Evolutionary conservation across 2,797 vertebrate species (phyloP).

Genomic region (Oceanodroma leucorhoa): DNA sequence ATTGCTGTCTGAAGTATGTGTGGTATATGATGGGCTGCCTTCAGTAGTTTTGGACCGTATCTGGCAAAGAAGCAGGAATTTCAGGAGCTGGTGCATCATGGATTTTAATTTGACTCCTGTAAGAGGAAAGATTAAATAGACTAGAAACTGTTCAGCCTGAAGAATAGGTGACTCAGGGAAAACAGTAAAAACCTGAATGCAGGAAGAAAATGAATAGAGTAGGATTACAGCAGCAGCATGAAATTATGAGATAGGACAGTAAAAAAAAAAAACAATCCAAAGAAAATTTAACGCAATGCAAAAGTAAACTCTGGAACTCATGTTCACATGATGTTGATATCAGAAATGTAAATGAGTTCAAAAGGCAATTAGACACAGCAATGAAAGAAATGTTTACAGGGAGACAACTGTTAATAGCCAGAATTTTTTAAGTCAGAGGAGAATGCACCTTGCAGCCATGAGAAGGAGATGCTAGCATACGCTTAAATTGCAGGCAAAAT

Average conservation of each 20-base stretch:
- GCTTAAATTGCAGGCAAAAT: background rate
- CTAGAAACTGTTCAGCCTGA: background rate
- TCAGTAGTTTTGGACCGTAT: background rate
- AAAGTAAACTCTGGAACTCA: background rate
- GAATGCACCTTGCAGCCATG: background rate
- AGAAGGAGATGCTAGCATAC: background rate
- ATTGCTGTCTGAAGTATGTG: background rate
- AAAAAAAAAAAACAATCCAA: background rate
- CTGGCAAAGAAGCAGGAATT: background rate
- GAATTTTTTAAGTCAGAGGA: background rate
- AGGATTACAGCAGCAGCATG: background rate
- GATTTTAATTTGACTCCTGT: background rate
- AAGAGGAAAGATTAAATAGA: background rate
- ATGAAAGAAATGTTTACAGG: background rate
- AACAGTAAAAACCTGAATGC: background rate
- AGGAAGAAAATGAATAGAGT: background rate
- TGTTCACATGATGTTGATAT: background rate
- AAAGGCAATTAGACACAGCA: background rate
- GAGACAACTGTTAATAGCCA: background rate
- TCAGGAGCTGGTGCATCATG: background rate
- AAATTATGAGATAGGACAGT: background rate
- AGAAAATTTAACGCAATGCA: background rate
- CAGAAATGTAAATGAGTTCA: background rate
- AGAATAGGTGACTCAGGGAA: background rate
- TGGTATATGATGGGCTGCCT: background rate